Conservation (phyloP, 2,888 invertebrate species). For the Caenorhabditis sulstoni region DNA sequence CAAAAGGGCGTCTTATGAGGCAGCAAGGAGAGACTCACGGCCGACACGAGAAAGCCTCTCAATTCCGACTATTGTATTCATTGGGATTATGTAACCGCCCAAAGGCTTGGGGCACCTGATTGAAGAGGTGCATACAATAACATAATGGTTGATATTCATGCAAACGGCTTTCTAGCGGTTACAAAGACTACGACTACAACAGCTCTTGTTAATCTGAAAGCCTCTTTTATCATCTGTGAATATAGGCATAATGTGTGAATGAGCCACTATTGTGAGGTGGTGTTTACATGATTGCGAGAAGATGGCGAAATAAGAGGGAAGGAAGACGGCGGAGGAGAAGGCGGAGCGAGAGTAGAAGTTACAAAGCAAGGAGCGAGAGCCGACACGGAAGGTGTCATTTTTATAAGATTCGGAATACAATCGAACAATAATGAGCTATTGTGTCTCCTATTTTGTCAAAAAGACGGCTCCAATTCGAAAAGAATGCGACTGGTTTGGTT, state of each 20-base stretch:
- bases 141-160: conserved; percentile 54
- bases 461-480: conserved; percentile 3
- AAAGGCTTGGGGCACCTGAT: conserved; percentile 46
- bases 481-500: neutral
- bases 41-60: conserved; percentile 12
- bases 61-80: conserved; percentile 51
- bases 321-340: neutral
- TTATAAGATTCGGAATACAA: conserved; percentile 21
- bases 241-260: conserved; percentile 52
- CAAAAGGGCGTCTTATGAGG: conserved; percentile 29
- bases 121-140: conserved; percentile 47
- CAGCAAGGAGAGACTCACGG: conserved; percentile 10
- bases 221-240: conserved; percentile 26
- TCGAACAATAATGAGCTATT: conserved; percentile 35
- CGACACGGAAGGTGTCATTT: conserved; percentile 19
- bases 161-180: conserved; percentile 10
- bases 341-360: conserved; percentile 14
- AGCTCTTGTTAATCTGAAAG: conserved; percentile 52
- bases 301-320: neutral
- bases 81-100: conserved; percentile 41
- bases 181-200: conserved; percentile 50
- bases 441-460: conserved; percentile 12
- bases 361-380: conserved; percentile 2
- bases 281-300: conserved; percentile 20
- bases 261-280: conserved; percentile 21